phyloP scores from a whole-genome alignment of 92 coral and sea anemone species.

The Epizoanthus fatuus region DNA sequence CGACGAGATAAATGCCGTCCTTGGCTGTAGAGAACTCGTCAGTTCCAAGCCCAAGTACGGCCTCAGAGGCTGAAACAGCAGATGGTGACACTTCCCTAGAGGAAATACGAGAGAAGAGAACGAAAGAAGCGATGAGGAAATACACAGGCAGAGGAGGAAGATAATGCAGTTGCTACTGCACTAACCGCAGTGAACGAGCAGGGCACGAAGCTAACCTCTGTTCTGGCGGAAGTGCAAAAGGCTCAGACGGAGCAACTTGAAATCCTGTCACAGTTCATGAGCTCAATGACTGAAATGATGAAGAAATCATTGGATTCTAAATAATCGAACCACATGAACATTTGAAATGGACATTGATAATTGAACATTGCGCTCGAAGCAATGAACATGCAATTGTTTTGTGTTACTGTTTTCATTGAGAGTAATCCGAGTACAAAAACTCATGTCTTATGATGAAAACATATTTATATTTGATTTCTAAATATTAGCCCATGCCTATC shows the following conservation, averaged over 20 bases:
- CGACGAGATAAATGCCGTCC: constrained; percentile 62
- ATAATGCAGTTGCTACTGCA: constrained; percentile 17
- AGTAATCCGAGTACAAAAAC: too few relatives aligned
- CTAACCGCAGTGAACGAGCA: constrained; percentile 2
- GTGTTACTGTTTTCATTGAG: too few relatives aligned
- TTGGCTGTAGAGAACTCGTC: constrained; percentile 45
- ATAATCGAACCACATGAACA: not conserved
- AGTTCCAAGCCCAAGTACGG: constrained; percentile 11
- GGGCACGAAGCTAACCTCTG: not conserved
- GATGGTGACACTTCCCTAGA: constrained; percentile 1
- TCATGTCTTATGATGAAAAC: too few relatives aligned
- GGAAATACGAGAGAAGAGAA: not conserved
- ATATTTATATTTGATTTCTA: too few relatives aligned
- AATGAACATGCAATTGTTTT: not conserved
- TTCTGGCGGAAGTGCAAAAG: not conserved
- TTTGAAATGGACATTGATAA: not conserved
- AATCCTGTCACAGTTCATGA: constrained; percentile 14
- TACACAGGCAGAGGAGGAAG: too few relatives aligned
- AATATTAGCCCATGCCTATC: too few relatives aligned
- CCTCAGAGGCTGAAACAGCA: not conserved
- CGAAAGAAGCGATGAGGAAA: constrained; percentile 20
- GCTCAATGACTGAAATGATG: constrained; percentile 2
- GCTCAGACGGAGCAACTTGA: not conserved
- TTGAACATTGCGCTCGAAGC: not conserved
- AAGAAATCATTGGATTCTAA: not conserved